Base-by-base conservation (phyloP, 2,113 vertebrate species). In the Pseudorectes ferrugineus region DNA sequence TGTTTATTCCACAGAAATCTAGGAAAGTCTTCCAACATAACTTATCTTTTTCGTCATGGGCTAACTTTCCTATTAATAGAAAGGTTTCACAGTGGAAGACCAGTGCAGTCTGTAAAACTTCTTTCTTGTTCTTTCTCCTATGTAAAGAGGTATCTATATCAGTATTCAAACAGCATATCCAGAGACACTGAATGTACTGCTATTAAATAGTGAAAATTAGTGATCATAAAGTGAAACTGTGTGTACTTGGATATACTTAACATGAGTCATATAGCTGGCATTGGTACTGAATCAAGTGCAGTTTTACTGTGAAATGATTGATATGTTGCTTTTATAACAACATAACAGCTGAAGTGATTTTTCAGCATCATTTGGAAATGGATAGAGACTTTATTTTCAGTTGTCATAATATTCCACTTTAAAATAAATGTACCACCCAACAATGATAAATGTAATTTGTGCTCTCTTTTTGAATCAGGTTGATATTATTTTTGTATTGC, bases 321-420 rank as follows among this genome's bases (percentile, higher is more conserved):
- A 88, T 94, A 45, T 35, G 51, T 88, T 77, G 52, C 85, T 85
- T 89, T 90, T 72, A 49, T 83, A 92, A 90, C 85, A 94, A 36
- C 65, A 26, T 88, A 95, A 92, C 89, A 79, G 70, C 84, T 73
- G 71, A 68, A 81, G 61, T 89, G 54, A 93, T 96, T 92, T 92
- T 96, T 95, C 86, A 93, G 46, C 63, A 57, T 89, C 82, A 76
- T 91, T 88, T 89, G 73, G 66, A 96, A 93, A 94, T 15, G 29
- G 75, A 67, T 85, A 55, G 38, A 75, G 42, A 92, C 61, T 96
- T 95, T 85, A 63, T 93, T 95, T 87, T 92, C 62, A 75, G 77
- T 91, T 95, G 86, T 91, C 77, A 85, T 92, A 92, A 87, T 87
- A 92, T 66, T 95, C 81, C 33, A 52, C 43, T 89, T 93, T 21